Base-by-base conservation (phyloP, 1,140 invertebrate genomes). In the Aphelenchoides fujianensis region DNA sequence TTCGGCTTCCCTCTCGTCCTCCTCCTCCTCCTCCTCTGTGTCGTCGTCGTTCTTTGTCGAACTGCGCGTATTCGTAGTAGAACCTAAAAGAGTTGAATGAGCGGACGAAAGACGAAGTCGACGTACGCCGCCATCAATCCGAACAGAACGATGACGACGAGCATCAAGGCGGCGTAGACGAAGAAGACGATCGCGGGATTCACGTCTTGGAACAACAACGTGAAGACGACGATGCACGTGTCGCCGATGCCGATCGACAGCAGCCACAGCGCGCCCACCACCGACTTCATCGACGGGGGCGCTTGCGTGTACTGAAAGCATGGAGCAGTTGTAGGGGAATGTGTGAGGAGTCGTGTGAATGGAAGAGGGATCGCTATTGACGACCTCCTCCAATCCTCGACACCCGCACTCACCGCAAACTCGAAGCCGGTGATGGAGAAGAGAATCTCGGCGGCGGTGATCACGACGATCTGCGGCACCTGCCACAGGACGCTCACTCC, bases 191-290 rank as follows among this genome's bases (percentile, higher is more conserved):
- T 66, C 7, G 67, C 90, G 86, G 89, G 89, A 71, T 88, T 85
- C 1, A 88, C 74, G 77, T 90, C 89, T 28, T 88, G 82, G 27
- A 86, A 85, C 3, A 88, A 85, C 85, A 91, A 90, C 5, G 92
- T 90, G 35, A 96, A 88, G 27, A 95, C 89, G 1, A 95, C 90
- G 2, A 92, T 91, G 55, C 97, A 89, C 2, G 96, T 84, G 85
- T 97, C 95, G 23, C 94, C 94, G 80, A 94, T 88, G 0, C 93
- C 92, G 3, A 91, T 90, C 0, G 92, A 94, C 0, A 96, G 82
- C 28, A 94, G 86, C 91, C 92, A 96, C 1, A 89, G 23, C 23
- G 41, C 41, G 12, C 84, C 57, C 2, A 97, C 83, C 0, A 97
- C 89, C 0, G 84, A 85, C 70, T 86, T 86, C 84, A 86, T 83